Conservation (phyloP, 2,888 invertebrate genomes). For the Lithosia quadra region DNA sequence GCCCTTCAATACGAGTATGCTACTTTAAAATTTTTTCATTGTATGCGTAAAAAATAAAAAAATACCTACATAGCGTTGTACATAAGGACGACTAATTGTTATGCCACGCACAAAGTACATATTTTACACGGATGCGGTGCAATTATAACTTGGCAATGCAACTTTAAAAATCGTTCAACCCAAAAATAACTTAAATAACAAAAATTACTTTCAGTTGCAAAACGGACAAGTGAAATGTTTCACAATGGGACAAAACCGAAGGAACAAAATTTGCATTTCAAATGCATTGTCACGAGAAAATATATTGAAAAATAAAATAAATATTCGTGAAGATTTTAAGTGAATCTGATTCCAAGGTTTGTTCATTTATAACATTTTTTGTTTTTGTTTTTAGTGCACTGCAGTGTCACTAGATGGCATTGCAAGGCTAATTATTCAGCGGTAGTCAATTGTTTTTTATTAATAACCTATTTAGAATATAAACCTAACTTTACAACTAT, state of each 20-base stretch:
- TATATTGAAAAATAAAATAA: constrained; percentile 7
- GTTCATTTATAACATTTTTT: neutral
- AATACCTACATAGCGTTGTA: neutral
- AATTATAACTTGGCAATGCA: neutral
- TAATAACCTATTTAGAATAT: no score
- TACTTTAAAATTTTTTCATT: neutral
- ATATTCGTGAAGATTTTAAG: neutral
- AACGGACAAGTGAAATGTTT: constrained; percentile 19
- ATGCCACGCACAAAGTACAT: neutral
- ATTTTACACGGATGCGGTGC: neutral
- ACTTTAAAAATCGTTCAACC: neutral
- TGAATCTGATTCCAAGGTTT: neutral
- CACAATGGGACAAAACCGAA: constrained; percentile 11
- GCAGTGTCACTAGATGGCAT: constrained; percentile 7
- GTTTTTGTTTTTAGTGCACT: neutral
- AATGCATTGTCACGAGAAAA: constrained; percentile 14
- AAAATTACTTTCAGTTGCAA: constrained; percentile 14
- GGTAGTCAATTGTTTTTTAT: neutral
- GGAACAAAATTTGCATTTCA: constrained; percentile 17
- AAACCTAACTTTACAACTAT: no score
- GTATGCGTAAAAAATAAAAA: neutral
- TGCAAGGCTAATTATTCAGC: neutral
- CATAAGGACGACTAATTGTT: neutral
- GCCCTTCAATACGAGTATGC: neutral
- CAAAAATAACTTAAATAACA: constrained; percentile 10